Evolutionary conservation across 2,113 vertebrate genomes (phyloP).

Genomic region (Murina feae): DNA sequence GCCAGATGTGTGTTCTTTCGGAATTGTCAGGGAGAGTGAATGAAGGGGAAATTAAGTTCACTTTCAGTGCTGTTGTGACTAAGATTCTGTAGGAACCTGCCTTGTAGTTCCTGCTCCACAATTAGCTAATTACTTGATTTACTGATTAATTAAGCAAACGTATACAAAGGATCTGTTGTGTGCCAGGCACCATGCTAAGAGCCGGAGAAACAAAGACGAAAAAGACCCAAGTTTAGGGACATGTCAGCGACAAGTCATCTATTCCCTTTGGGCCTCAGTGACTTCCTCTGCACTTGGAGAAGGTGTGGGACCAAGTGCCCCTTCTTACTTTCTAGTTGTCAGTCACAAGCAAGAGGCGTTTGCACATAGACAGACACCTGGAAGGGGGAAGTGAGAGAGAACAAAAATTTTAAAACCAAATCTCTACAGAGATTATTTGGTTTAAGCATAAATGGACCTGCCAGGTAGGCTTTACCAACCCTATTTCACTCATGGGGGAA

Average conservation of each 20-base stretch:
- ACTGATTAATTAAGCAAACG: not conserved
- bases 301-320: not conserved
- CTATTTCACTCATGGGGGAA: not conserved
- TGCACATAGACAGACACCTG: not conserved
- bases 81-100: not conserved
- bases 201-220: not conserved
- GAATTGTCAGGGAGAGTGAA: not conserved
- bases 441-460: not conserved
- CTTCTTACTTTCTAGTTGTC: not conserved
- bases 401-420: not conserved
- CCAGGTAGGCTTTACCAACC: not conserved
- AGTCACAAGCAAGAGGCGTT: not conserved
- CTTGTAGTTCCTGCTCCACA: not conserved
- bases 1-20: not conserved
- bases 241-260: not conserved
- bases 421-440: not conserved
- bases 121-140: not conserved
- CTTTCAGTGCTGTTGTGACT: not conserved
- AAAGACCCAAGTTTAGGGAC: not conserved
- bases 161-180: not conserved
- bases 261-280: not conserved
- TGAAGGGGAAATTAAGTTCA: not conserved
- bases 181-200: not conserved
- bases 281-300: not conserved
- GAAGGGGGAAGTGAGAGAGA: not conserved